Evolutionary conservation across 2,113 vertebrate genomes (phyloP).

Genomic region (pig (Sus scrofa)): T2T-Sscrofa CM000822.6:53054001-53054500

Average conservation of each 20-base stretch:
- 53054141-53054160: background rate
- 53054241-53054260: no score
- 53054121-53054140: background rate
- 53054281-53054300: no score
- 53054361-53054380: no score
- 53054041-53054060: background rate
- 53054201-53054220: no score
- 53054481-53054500: background rate
- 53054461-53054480: background rate
- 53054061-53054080: background rate
- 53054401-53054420: no score
- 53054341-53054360: no score
- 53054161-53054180: background rate
- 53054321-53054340: no score
- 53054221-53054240: no score
- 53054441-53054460: background rate
- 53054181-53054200: background rate
- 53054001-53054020: slow-evolving; percentile 21
- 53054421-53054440: no score
- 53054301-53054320: no score
- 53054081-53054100: background rate
- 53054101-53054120: background rate
- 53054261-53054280: no score
- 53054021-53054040: background rate
- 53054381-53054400: no score